Base-by-base conservation (phyloP, 2,113 vertebrate species). In the Apaloderma vittatum region DNA sequence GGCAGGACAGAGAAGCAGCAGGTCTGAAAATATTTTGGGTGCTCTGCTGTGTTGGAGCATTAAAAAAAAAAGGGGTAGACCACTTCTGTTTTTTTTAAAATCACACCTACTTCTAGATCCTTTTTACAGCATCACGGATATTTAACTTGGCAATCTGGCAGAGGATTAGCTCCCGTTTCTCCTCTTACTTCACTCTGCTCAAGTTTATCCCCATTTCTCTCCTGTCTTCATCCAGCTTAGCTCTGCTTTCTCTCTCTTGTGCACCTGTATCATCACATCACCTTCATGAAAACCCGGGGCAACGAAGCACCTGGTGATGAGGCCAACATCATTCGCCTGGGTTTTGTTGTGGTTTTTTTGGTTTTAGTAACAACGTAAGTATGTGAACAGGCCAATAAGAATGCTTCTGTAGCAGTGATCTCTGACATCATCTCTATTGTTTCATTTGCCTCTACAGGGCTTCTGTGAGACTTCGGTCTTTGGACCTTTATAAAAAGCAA, bases 211-310 rank as follows among this genome's bases (percentile, higher is more conserved):
- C 54, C 18, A 21, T 16, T 71, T 46, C 30, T 49, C 46, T 54
- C 49, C 21, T 12, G 24, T 7, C 22, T 71, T 45, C 17, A 18
- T 7, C 51, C 17, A 22, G 8, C 23, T 68, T 8, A 51, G 36
- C 29, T 62, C 13, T 52, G 8, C 52, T 18, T 58, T 51, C 49
- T 30, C 27, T 43, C 18, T 21, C 17, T 16, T 48, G 37, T 11
- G 43, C 30, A 4, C 37, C 24, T 4, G 0, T 10, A 17, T 15
- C 45, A 48, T 45, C 78, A 37, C 8, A 0, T 6, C 3, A 4
- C 30, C n/a, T 15, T 2, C 21, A 27, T 19, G 20, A 59, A 8
- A 51, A 23, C 6, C 11, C 7, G 61, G 24, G 49, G 34, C 48
- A 57, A 29, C 9, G 24, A 55, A 62, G 15, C 40, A 48, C 43